Base-by-base conservation (phyloP, 2,888 invertebrate genomes). In the Ophion slaviceki region DNA sequence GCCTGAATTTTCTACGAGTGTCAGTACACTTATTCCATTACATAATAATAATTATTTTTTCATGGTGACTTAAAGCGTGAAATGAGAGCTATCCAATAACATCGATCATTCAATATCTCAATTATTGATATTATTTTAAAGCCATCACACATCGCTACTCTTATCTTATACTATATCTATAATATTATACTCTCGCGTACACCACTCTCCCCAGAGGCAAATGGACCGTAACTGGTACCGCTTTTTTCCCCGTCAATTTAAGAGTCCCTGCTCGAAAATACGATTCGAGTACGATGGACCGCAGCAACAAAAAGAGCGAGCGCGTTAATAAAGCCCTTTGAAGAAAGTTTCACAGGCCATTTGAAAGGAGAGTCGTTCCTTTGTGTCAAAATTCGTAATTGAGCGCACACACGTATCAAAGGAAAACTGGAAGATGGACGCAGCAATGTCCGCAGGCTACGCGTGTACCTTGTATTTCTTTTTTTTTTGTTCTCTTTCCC, bases 341-440 rank as follows among this genome's bases (percentile, higher is more conserved):
- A 74, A 61, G 24, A 24, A 40, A 74, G 20, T 74, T 74, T 62
- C n/a, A 57, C 24, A 40, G 14, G n/a, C 11, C 20, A 28, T 40
- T 3, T 8, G 17, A 20, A 61, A 62, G 11, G 20, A 57, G 17
- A 53, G 53, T 53, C 53, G 32, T 71, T 53, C 71, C 71, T 47
- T 71, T 71, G 32, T 40, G 53, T 61, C 32, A 53, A 74, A 74
- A 62, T n/a, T 62, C 17, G 62, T 14, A 75, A 40, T 61, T 24
- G 45, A 62, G 62, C 14, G n/a, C 28, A 61, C 24, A 17, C 67
- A 20, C 57, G 77, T 36, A 59, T 59, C 77, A 59, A 77, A 68
- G 20, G 67, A 57, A 77, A 76, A 53, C 57, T 17, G 59, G 28
- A 53, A 45, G 57, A 67, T 67, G 57, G 59, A 32, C 67, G 36